Percentiles rank a stretch among this genome's conserved stretches.
Evolutionary conservation across 2,888 invertebrate species (phyloP).

Genomic region (Pristionchus mayeri): DNA sequence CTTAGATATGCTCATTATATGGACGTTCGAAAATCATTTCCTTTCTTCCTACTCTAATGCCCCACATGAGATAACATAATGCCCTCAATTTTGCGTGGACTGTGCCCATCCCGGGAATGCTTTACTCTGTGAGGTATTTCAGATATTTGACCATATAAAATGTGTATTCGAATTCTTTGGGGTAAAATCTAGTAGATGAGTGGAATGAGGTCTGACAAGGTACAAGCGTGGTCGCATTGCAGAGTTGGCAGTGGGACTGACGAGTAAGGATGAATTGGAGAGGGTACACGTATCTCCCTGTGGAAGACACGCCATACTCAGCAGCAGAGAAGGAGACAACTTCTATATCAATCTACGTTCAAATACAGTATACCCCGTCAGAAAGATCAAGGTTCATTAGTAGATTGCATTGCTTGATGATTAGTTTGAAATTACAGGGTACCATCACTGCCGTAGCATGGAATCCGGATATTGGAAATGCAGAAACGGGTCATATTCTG

Average conservation of each 20-base stretch:
- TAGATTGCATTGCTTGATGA: neutral
- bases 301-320: constrained; percentile 68
- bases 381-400: constrained; percentile 59
- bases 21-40: too few species aligned
- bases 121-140: too few species aligned
- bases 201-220: neutral
- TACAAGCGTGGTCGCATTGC: too few species aligned
- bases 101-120: too few species aligned
- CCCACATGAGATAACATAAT: too few species aligned
- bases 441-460: constrained; percentile 72
- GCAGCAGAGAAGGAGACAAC: constrained; percentile 68
- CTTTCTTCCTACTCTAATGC: too few species aligned
- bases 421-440: constrained; percentile 56
- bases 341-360: constrained; percentile 68
- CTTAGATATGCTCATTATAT: too few species aligned
- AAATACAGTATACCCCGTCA: constrained; percentile 57
- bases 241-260: constrained; percentile 64
- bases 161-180: too few species aligned
- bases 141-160: too few species aligned
- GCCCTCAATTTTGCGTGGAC: too few species aligned
- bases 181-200: too few species aligned
- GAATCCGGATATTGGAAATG: constrained; percentile 69
- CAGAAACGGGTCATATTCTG: constrained; percentile 71
- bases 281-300: constrained; percentile 68
- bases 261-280: constrained; percentile 52